A percentile compares a stretch with the other conserved stretches of the same genome.
phyloP scores from a whole-genome alignment of 2,888 invertebrate genomes.

The Eudasyphora cyanicolor region DNA sequence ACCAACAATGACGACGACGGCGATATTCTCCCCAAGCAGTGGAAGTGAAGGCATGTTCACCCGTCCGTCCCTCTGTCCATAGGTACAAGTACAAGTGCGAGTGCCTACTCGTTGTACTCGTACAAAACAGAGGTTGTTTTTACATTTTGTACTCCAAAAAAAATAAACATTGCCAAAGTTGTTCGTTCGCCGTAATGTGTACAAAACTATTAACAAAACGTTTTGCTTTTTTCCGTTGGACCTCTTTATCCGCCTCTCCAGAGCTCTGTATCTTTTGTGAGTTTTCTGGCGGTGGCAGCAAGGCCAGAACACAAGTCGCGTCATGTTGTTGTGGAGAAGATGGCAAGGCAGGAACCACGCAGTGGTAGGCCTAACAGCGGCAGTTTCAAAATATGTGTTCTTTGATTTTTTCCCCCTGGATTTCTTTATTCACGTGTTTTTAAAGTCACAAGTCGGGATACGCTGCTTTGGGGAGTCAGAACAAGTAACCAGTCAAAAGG shows the following conservation, averaged over 20 bases:
- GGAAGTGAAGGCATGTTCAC: not conserved
- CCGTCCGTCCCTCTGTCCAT: not conserved
- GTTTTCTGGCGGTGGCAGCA: not conserved
- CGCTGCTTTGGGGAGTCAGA: not conserved
- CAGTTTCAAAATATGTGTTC: conserved; percentile 33
- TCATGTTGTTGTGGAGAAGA: not conserved
- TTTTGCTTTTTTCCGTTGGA: conserved; percentile 31
- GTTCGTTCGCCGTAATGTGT: conserved; percentile 31
- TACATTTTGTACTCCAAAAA: not conserved
- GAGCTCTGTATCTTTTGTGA: not conserved
- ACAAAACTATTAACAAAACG: conserved; percentile 34
- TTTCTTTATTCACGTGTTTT: not conserved
- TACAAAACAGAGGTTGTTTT: not conserved
- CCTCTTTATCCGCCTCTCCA: not conserved
- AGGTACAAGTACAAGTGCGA: not conserved
- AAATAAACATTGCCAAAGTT: not conserved
- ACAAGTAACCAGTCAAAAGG: conserved; percentile 2
- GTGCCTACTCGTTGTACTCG: not conserved
- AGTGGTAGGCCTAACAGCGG: conserved; percentile 7
- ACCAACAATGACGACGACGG: not conserved
- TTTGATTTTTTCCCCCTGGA: not conserved
- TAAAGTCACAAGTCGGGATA: not conserved
- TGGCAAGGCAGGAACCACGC: not conserved
- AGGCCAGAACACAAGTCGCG: not conserved
- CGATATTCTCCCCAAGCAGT: not conserved